phyloP scores from a whole-genome alignment of 2,888 invertebrate genomes.

The Alcis repandata region DNA sequence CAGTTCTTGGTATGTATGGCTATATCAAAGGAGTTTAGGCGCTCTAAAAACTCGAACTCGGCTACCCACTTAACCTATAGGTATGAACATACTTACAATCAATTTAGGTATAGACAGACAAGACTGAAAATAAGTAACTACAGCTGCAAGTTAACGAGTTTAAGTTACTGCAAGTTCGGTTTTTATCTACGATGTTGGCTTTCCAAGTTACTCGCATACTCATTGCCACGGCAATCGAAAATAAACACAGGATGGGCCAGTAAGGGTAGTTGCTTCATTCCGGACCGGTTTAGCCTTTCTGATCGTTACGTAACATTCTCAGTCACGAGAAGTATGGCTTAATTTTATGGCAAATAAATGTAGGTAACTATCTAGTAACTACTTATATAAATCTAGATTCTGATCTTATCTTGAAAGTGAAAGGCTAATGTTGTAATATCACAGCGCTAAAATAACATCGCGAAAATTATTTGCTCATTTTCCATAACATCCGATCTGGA shows the following conservation, averaged over 20 bases:
- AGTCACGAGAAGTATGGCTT: neutral
- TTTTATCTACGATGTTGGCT: too few relatives aligned
- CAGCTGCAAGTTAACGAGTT: too few relatives aligned
- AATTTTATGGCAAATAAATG: conserved; percentile 6
- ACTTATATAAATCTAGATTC: conserved; percentile 3
- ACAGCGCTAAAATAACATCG: neutral
- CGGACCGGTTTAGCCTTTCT: conserved; percentile 9
- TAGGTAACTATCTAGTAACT: neutral
- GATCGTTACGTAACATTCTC: neutral
- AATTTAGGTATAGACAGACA: too few relatives aligned
- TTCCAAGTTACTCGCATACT: neutral
- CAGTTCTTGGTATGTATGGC: too few relatives aligned
- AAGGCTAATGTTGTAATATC: conserved; percentile 8
- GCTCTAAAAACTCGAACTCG: too few relatives aligned
- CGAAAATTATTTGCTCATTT: too few relatives aligned
- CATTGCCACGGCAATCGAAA: neutral
- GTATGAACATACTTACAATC: too few relatives aligned
- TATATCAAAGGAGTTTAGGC: too few relatives aligned
- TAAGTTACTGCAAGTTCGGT: too few relatives aligned
- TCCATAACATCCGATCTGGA: too few relatives aligned
- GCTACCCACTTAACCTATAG: too few relatives aligned
- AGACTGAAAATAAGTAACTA: too few relatives aligned
- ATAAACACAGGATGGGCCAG: conserved; percentile 14
- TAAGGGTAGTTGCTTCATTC: conserved; percentile 23
- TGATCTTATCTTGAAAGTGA: conserved; percentile 9